A percentile compares a stretch with the other conserved stretches of the same genome.
Evolutionary conservation across 2,888 invertebrate species (phyloP).

Genomic region (Nasonovia ribisnigri): DNA sequence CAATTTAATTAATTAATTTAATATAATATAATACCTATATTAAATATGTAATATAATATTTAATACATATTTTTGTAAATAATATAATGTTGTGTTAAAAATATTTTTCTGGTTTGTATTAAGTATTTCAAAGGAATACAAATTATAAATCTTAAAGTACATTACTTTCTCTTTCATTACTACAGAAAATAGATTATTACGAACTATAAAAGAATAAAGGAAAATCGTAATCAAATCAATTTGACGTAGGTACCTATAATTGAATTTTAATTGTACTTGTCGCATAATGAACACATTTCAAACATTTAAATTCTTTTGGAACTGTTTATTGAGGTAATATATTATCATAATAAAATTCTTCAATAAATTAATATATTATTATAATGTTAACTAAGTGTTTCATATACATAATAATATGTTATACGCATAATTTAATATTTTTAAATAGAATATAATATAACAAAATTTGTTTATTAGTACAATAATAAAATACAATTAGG

Average conservation of each 20-base stretch:
- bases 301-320: background rate
- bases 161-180: slow-evolving; percentile 45
- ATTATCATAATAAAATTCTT: background rate
- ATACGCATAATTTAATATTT: background rate
- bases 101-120: background rate
- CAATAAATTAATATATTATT: background rate
- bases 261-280: slow-evolving; percentile 5
- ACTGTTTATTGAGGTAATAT: background rate
- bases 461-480: background rate
- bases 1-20: background rate
- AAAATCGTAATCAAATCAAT: background rate
- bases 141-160: background rate
- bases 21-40: background rate
- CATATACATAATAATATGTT: background rate
- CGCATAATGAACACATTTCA: background rate
- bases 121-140: background rate
- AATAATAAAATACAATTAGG: background rate
- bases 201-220: background rate
- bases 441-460: background rate
- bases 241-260: background rate
- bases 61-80: background rate
- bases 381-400: background rate
- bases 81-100: background rate
- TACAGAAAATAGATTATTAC: background rate
- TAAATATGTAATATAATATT: background rate